Base-by-base conservation (phyloP, 2,797 vertebrate genomes). In the Zalophus californianus region DNA sequence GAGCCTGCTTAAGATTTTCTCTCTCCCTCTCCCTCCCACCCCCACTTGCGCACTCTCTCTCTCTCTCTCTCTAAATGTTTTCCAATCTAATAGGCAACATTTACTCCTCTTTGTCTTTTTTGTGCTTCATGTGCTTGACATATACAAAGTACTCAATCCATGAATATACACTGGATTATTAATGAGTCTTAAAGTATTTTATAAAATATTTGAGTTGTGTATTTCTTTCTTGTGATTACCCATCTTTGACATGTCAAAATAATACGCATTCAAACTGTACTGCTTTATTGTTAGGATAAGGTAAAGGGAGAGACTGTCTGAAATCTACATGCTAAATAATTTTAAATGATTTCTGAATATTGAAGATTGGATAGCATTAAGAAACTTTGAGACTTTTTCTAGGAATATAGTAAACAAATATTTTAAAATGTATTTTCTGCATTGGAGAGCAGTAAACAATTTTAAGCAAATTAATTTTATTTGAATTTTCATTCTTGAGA, bases 401-500 rank as follows among this genome's bases (percentile, higher is more conserved):
- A 72, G 13, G 6, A 60, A 29, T 93, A 54, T 27, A 73, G 72
- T 38, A 54, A 80, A 60, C 20, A 29, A 89, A 25, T 54, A 35
- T 75, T 95, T 90, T 41, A 75, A 73, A 92, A 70, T 38, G 2
- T 64, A 10, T 38, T 58, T 86, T 87, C 6, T 4, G 32, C 8
- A 68, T 52, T 64, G 70, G 20, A 91, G 16, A 86, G 9, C 12
- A 83, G 11, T 20, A 18, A n/a, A 56, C 0, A 58, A 48, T 68
- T 66, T 85, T 78, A 88, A 83, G 7, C n/a, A 83, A 83, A 68
- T 44, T 88, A 87, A 41, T 84, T 85, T 72, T 29, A 86, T 82
- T 80, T 93, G 72, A 50, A 35, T 94, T 58, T 96, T 84, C 1
- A 18, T 68, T 79, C 32, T 91, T 25, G 2, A 70, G 16, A 72